A percentile compares a stretch with the other conserved stretches of the same genome.
These are phyloP conservation scores for Notodonta dromedarius DNA, from an alignment of 2,888 invertebrate species.

Conservation along the genomic window DNA sequence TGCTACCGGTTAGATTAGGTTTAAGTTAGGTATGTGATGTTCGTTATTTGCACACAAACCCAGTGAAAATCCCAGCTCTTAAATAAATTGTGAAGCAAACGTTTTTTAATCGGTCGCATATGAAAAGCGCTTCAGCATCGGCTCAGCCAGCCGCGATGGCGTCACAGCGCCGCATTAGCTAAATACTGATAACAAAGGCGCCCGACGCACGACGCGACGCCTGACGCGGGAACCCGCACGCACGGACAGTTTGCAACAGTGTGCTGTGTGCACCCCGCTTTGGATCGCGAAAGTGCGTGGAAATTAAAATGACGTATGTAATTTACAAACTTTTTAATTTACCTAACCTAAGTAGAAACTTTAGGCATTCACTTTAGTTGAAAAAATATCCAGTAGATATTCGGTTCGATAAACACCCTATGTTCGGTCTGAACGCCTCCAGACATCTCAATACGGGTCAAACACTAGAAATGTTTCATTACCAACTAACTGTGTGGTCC, in stretches of 20 bases:
- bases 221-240: slow-evolving; percentile 58
- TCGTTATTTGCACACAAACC: background rate
- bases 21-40: too few relatives aligned
- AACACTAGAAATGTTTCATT: too few relatives aligned
- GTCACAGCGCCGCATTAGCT: slow-evolving; percentile 57
- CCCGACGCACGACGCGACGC: slow-evolving; percentile 20
- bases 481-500: too few relatives aligned
- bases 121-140: slow-evolving; percentile 32
- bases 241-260: slow-evolving; percentile 46
- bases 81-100: slow-evolving; percentile 47
- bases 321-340: background rate
- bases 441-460: too few relatives aligned
- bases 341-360: too few relatives aligned
- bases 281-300: background rate
- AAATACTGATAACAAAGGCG: slow-evolving; percentile 61
- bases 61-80: slow-evolving; percentile 1
- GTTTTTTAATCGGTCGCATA: slow-evolving; percentile 61
- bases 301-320: background rate
- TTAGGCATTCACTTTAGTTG: too few relatives aligned
- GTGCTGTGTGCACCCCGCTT: slow-evolving; percentile 7
- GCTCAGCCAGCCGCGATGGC: slow-evolving; percentile 40
- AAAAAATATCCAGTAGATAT: too few relatives aligned
- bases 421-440: too few relatives aligned
- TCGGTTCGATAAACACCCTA: too few relatives aligned
- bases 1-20: too few relatives aligned